Base-by-base conservation (phyloP, 1,140 invertebrate genomes). In the Neodiprion virginianus region DNA sequence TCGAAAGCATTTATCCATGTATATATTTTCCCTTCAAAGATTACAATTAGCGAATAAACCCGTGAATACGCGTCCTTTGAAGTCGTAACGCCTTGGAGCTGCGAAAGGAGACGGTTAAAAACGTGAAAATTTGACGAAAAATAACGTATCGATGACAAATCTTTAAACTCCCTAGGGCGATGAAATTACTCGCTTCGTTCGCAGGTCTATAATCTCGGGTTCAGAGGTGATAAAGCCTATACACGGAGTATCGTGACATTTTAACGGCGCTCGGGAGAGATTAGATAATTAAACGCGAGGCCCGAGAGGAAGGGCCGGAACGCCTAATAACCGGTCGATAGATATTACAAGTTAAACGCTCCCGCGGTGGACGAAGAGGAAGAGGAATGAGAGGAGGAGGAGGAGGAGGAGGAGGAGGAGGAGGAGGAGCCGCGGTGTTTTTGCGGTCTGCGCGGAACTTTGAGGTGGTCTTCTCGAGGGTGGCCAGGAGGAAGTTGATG, bases 241-340 rank as follows among this genome's bases (percentile, higher is more conserved):
- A 73, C 68, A 67, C 48, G 70, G 48, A 48, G 28, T 66, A 53
- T 70, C 69, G 73, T 74, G 69, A 74, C 69, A 74, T 71, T 74
- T 74, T 48, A 21, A 66, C 50, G 21, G 73, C 53, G 49, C 40
- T 50, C 69, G 12, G 65, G 53, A 61, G 53, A 61, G 53, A 61
- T 61, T 61, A 61, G 53, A 14, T 61, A 61, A 61, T 61, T 70
- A 74, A 70, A 53, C 69, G 67, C 73, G 23, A 73, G 53, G 69
- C 28, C 1, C 28, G 2, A 40, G 5, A 40, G 28, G 28, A 40
- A 40, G 28, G 28, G 28, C 28, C 28, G 61, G 66, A 66, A 70
- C 69, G 69, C 69, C 69, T 71, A 73, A 17, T 17, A 74, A 74
- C 66, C 70, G 73, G 53, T 61, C 73, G 73, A 73, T 73, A 40